These are phyloP conservation scores for Crypturellus undulatus DNA, from an alignment of 2,113 vertebrate species.

Conservation along the genomic window DNA sequence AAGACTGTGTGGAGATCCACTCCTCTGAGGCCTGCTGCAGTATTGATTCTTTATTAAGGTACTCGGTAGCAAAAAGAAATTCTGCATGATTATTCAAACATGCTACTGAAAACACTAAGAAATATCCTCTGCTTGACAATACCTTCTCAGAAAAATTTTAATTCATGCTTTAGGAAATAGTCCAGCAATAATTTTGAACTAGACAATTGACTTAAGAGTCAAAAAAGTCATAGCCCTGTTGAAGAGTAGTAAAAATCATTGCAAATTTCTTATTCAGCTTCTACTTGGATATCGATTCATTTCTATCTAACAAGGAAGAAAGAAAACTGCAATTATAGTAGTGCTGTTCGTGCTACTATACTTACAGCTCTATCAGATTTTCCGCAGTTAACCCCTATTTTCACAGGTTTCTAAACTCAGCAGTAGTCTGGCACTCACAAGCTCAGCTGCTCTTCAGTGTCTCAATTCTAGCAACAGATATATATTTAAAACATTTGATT, in stretches of 20 bases:
- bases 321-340: conserved; percentile 76
- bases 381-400: conserved; percentile 69
- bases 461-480: conserved; percentile 5
- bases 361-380: conserved; percentile 49
- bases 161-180: conserved; percentile 65
- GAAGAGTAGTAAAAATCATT: conserved; percentile 61
- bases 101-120: conserved; percentile 56
- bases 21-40: conserved; percentile 69
- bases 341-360: conserved; percentile 52
- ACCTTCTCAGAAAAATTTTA: conserved; percentile 68
- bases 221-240: conserved; percentile 57
- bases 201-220: conserved; percentile 62
- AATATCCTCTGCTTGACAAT: conserved; percentile 26
- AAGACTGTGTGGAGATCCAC: conserved; percentile 60
- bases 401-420: conserved; percentile 67
- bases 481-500: neutral
- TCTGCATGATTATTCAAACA: conserved; percentile 72
- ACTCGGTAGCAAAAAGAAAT: conserved; percentile 72
- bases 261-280: conserved; percentile 70
- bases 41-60: conserved; percentile 90
- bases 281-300: conserved; percentile 75
- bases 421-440: conserved; percentile 41
- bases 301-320: conserved; percentile 67
- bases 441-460: conserved; percentile 42
- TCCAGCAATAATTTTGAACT: conserved; percentile 70